Evolutionary conservation across 2,113 vertebrate genomes (phyloP).

Genomic region (Trematocara marginatum): DNA sequence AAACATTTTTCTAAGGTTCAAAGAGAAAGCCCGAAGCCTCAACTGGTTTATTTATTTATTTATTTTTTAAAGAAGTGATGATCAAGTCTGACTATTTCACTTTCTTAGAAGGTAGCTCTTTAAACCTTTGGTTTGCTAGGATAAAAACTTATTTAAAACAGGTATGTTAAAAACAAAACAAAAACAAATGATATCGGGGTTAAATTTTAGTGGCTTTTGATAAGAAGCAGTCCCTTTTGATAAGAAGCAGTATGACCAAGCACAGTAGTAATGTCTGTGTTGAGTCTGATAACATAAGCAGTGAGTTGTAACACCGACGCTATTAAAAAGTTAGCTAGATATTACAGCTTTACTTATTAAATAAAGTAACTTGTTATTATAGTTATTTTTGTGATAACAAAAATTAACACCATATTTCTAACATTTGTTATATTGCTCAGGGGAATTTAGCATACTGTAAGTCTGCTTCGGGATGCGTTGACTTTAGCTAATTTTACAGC

Average conservation of each 20-base stretch:
- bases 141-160: background rate
- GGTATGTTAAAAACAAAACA: background rate
- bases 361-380: background rate
- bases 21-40: conserved; percentile 5
- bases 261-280: background rate
- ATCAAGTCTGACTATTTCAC: background rate
- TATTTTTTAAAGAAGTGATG: background rate
- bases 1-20: conserved; percentile 71
- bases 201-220: background rate
- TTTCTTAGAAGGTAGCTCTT: background rate
- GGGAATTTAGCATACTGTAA: background rate
- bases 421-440: background rate
- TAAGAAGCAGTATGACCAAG: background rate
- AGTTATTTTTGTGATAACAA: background rate
- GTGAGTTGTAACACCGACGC: background rate
- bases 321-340: background rate
- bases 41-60: background rate
- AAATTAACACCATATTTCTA: background rate
- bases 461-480: background rate
- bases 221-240: background rate
- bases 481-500: background rate
- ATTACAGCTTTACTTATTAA: background rate
- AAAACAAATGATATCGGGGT: background rate
- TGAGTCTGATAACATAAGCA: background rate
- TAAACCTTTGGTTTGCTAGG: background rate